phyloP scores from a whole-genome alignment of 2,113 vertebrate genomes.

The Sminthopsis crassicaudata region DNA sequence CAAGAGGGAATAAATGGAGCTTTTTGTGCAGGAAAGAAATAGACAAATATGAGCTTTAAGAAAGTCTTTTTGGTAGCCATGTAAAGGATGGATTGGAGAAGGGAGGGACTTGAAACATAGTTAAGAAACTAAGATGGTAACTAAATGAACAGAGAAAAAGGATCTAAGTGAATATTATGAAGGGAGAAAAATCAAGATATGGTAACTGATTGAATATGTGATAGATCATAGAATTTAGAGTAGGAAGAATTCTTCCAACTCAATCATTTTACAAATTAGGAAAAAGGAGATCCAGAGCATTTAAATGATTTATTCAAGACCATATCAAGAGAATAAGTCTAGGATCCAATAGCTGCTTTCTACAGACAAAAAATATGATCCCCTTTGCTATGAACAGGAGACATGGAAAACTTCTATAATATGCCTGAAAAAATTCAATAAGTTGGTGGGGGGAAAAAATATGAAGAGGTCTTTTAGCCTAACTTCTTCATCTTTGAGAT shows the following conservation, averaged over 20 bases:
- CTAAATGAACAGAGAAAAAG: background rate
- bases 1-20: background rate
- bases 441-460: background rate
- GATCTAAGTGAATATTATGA: background rate
- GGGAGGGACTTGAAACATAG: conserved; percentile 8
- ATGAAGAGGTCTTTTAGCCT: background rate
- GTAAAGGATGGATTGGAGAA: background rate
- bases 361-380: too few relatives aligned
- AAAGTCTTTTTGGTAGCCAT: background rate
- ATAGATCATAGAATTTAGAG: background rate
- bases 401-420: background rate
- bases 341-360: background rate
- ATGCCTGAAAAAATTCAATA: background rate
- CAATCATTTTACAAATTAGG: conserved; percentile 26
- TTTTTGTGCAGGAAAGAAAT: background rate
- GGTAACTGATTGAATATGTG: background rate
- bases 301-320: conserved; percentile 24
- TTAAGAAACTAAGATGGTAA: background rate
- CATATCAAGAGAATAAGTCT: background rate
- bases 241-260: background rate
- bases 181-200: background rate
- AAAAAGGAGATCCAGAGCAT: background rate
- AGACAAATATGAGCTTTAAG: background rate
- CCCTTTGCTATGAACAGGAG: background rate
- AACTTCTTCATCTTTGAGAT: background rate